A percentile compares a stretch with the other conserved stretches of the same genome.
phyloP scores from a whole-genome alignment of 2,113 vertebrate genomes.

The Myiagra hebetior region DNA sequence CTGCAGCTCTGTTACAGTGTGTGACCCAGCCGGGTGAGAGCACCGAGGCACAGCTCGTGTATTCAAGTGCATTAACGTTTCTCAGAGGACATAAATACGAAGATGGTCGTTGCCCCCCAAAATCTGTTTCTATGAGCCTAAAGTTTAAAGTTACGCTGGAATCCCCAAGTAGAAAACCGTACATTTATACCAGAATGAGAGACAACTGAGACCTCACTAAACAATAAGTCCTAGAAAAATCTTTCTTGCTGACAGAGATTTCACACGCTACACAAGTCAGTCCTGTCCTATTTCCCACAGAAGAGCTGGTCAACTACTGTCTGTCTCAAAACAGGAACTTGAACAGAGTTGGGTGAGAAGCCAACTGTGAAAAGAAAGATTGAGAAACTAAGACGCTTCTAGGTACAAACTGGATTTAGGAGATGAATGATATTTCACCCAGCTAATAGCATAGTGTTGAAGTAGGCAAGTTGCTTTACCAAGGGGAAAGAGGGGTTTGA shows the following conservation, averaged over 20 bases:
- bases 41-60: fast-evolving
- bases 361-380: neutral
- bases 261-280: neutral
- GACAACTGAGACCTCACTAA: neutral
- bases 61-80: fast-evolving
- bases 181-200: neutral
- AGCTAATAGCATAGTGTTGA: neutral
- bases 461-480: neutral
- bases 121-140: neutral
- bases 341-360: neutral
- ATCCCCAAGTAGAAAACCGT: neutral
- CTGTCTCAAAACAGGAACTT: neutral
- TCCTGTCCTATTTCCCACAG: neutral
- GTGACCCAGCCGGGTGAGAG: fast-evolving
- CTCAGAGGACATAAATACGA: fast-evolving
- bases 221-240: neutral
- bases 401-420: neutral
- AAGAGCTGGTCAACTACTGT: neutral
- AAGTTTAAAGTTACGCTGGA: neutral
- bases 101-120: fast-evolving
- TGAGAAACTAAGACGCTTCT: neutral
- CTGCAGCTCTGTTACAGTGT: fast-evolving
- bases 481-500: neutral
- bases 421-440: neutral
- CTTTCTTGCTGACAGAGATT: neutral